These are phyloP conservation scores for Drosophila picticornis DNA, from an alignment of 2,888 invertebrate species.

Conservation along the genomic window DNA sequence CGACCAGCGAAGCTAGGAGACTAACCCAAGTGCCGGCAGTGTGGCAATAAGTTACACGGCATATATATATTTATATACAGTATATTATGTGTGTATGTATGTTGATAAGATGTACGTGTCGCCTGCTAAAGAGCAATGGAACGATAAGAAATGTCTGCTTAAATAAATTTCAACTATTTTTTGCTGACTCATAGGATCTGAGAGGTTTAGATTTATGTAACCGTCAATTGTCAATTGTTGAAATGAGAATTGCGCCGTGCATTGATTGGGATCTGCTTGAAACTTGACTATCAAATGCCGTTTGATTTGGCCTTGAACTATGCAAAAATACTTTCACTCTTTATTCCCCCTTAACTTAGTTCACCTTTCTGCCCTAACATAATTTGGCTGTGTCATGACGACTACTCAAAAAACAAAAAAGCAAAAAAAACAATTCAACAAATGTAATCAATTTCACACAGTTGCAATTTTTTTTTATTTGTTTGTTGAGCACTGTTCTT, in stretches of 20 bases:
- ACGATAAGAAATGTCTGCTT: conserved; percentile 27
- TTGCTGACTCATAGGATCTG: not conserved
- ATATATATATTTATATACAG: not conserved
- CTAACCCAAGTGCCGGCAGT: conserved; percentile 33
- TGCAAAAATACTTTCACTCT: conserved; percentile 1
- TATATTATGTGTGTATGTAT: conserved; percentile 1
- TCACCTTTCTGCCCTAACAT: not conserved
- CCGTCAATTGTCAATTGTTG: conserved; percentile 44
- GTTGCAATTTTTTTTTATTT: conserved; percentile 3
- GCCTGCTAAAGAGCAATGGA: not conserved
- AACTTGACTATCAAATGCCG: conserved; percentile 6
- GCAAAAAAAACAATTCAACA: not conserved
- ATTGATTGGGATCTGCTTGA: conserved; percentile 4
- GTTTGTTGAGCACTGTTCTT: not conserved
- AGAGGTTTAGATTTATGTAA: conserved; percentile 43
- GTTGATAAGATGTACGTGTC: conserved; percentile 46
- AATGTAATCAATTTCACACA: conserved; percentile 68
- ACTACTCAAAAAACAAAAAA: conserved; percentile 49
- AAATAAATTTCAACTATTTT: not conserved
- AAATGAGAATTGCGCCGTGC: conserved; percentile 1
- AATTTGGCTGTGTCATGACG: conserved; percentile 63
- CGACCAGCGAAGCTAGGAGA: conserved; percentile 15
- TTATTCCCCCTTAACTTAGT: not conserved
- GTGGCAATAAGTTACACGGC: conserved; percentile 13
- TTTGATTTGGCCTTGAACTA: conserved; percentile 47